Conservation (phyloP, 2,113 vertebrate genomes). For the Gallinago paraguaiae region DNA sequence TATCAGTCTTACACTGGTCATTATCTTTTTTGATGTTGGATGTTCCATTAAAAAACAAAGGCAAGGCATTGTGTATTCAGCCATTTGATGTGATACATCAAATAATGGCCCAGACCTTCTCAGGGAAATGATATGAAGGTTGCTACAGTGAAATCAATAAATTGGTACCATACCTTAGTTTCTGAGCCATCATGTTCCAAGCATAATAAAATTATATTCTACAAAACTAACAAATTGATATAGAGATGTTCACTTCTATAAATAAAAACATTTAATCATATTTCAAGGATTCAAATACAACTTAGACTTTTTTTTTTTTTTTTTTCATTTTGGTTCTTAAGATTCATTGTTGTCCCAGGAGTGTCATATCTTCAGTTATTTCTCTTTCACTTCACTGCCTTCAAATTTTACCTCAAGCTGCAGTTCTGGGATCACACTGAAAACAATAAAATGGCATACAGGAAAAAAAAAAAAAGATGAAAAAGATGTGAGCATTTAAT, state of each 20-base stretch:
- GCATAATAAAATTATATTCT: background rate
- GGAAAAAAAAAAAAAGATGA: background rate
- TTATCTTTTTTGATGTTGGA: background rate
- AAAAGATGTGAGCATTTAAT: background rate
- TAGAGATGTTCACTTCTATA: background rate
- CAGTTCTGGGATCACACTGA: background rate
- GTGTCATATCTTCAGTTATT: background rate
- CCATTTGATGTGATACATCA: background rate
- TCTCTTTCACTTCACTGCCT: background rate
- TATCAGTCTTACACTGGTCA: background rate
- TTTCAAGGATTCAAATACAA: background rate
- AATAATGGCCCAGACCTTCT: background rate
- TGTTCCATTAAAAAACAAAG: background rate
- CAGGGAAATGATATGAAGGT: background rate
- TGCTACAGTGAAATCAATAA: background rate
- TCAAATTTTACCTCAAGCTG: background rate
- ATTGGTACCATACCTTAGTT: background rate
- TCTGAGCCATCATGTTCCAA: background rate
- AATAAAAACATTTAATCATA: background rate
- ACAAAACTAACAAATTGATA: background rate
- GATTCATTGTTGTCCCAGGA: background rate
- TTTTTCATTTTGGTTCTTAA: background rate
- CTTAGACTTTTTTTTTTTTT: background rate
- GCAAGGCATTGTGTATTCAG: background rate
- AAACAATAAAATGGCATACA: background rate